Evolutionary conservation across 2,113 vertebrate species (phyloP), one percentile per base, ranked within the genome.

Genomic region (Nestor notabilis): DNA sequence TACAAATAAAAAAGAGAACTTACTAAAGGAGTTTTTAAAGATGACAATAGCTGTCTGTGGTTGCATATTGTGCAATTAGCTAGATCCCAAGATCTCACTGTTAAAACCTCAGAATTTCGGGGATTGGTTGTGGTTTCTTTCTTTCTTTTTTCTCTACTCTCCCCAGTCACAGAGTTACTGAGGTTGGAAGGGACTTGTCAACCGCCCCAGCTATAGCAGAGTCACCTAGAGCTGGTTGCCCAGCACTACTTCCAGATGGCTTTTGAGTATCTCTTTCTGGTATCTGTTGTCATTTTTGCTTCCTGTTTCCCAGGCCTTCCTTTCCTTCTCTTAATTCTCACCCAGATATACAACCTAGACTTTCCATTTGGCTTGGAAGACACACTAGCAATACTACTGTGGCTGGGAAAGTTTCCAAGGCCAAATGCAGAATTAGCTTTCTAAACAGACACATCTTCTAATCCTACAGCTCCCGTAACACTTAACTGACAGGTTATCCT

Each of bases 331-430:
- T 50, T 60, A 80, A 31, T 91, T 71, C 37, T 83, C 53, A 61
- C 27, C 9, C 43, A 44, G 37, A 81, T 18, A 19, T 14, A 47
- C 19, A 69, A 80, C 79, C 44, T 69, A 76, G 44, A 55, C 35
- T 75, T 93, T 78, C 39, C 39, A 64, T 6, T 46, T 74, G 61
- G 20, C 5, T 53, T 83, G 50, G 60, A 61, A 72, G 35, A 43
- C 27, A 52, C 35, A 33, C 8, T 55, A 68, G 79, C 33, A 64
- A 35, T 78, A 39, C 50, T 53, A 1, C 55, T 65, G 71, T 31
- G 23, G 46, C 65, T 93, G 77, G 83, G 77, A 90, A 89, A 71
- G 29, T 27, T 95, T 95, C 64, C 70, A 66, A 63, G 61, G 53
- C 63, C 66, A 77, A 70, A 83, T 44, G 63, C 50, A 85, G 78